These are phyloP conservation scores for Lepus oiostolus DNA, from an alignment of 2,797 vertebrate genomes.

Conservation along the genomic window DNA sequence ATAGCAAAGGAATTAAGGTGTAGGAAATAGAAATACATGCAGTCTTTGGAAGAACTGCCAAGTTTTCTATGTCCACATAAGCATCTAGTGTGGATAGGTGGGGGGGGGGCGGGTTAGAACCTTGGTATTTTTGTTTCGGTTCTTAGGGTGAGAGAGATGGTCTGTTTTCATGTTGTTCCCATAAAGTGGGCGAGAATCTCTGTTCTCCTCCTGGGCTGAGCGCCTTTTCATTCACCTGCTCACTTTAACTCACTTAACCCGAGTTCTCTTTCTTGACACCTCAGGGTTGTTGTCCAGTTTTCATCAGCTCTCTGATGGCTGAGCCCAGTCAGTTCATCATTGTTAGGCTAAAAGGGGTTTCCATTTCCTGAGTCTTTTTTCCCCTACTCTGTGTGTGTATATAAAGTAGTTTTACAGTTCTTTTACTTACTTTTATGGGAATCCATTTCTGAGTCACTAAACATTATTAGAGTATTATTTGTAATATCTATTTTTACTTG, in stretches of 20 bases:
- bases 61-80: neutral
- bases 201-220: neutral
- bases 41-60: neutral
- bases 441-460: neutral
- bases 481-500: neutral
- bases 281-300: neutral
- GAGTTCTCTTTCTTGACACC: neutral
- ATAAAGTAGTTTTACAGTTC: neutral
- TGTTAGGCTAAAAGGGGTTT: neutral
- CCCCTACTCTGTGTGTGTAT: rapidly evolving
- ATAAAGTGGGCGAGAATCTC: neutral
- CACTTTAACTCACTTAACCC: neutral
- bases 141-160: neutral
- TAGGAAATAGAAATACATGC: no score
- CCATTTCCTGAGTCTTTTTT: neutral
- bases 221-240: neutral
- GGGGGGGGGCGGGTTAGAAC: neutral
- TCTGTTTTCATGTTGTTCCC: neutral
- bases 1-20: neutral
- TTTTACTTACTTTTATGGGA: neutral
- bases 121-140: neutral
- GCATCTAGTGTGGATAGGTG: neutral
- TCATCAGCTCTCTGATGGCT: neutral
- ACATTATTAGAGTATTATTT: neutral
- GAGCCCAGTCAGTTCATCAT: neutral